Conservation (phyloP, 2,113 vertebrate genomes). For the Cnemophilus loriae region DNA sequence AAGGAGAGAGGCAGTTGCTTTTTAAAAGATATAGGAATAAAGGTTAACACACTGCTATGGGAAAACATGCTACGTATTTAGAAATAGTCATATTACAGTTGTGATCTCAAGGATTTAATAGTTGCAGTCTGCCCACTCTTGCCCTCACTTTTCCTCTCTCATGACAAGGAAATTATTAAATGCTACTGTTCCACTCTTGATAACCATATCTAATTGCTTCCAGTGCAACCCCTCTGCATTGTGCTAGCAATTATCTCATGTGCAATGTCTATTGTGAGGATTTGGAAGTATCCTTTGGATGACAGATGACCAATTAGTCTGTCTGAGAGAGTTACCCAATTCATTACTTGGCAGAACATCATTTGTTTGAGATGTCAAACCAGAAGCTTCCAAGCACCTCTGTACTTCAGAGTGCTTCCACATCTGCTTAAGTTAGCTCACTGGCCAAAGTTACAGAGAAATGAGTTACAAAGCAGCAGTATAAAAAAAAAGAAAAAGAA, state of each 20-base stretch:
- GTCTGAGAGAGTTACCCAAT: not conserved
- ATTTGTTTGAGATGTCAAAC: not conserved
- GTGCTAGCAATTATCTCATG: not conserved
- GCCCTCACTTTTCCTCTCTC: not conserved
- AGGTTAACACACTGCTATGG: fast-evolving
- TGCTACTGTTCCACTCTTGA: not conserved
- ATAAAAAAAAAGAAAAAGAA: fast-evolving
- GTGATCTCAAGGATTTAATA: not conserved
- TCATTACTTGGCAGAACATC: not conserved
- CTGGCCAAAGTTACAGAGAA: not conserved
- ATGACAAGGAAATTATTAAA: not conserved
- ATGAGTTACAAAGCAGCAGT: not conserved
- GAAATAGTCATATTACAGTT: not conserved
- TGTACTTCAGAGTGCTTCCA: not conserved
- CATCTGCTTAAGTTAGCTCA: not conserved
- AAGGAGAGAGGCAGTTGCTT: not conserved
- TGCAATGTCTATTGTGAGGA: not conserved
- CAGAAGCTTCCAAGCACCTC: not conserved
- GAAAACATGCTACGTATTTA: not conserved
- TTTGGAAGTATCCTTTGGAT: not conserved
- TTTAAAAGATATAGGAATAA: not conserved
- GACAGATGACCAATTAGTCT: not conserved
- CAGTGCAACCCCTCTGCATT: not conserved
- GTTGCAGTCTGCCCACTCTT: not conserved
- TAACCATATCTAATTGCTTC: not conserved